These are phyloP conservation scores for Delia radicum DNA, from an alignment of 1,140 invertebrate genomes.

Conservation along the genomic window DNA sequence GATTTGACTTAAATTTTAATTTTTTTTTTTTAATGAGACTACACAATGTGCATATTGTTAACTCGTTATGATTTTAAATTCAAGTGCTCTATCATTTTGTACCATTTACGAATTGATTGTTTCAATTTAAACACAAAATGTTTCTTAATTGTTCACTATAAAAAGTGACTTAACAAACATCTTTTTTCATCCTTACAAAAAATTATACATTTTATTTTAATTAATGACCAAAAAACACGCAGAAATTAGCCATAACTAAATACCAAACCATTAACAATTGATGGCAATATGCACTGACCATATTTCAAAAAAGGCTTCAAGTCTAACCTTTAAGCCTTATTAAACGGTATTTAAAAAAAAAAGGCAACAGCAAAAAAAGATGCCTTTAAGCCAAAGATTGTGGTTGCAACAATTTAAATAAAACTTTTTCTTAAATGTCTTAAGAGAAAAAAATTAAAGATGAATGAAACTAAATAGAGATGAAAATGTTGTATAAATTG, in stretches of 20 bases:
- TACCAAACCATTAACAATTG: slow-evolving; percentile 14
- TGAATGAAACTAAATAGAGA: too few relatives aligned
- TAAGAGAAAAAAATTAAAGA: background rate
- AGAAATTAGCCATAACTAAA: slow-evolving; percentile 17
- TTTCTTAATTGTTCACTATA: background rate
- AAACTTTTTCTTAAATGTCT: background rate
- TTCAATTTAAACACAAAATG: too few relatives aligned
- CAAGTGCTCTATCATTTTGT: too few relatives aligned
- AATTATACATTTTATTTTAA: slow-evolving; percentile 17
- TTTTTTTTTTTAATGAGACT: too few relatives aligned
- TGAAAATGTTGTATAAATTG: too few relatives aligned
- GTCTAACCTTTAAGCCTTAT: background rate
- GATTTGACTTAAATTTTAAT: too few relatives aligned
- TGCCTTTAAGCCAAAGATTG: background rate
- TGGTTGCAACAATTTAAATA: background rate
- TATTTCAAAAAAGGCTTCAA: background rate
- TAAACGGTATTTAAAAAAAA: slow-evolving; percentile 1
- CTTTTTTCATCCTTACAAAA: background rate
- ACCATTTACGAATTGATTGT: too few relatives aligned
- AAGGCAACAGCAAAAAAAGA: background rate
- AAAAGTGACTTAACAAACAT: background rate
- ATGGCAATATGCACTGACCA: background rate
- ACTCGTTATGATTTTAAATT: too few relatives aligned
- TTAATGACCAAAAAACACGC: slow-evolving; percentile 16
- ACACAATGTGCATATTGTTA: too few relatives aligned